Base-by-base conservation (phyloP, 2,888 invertebrate species). In the Ommatoiulus sabulosus region DNA sequence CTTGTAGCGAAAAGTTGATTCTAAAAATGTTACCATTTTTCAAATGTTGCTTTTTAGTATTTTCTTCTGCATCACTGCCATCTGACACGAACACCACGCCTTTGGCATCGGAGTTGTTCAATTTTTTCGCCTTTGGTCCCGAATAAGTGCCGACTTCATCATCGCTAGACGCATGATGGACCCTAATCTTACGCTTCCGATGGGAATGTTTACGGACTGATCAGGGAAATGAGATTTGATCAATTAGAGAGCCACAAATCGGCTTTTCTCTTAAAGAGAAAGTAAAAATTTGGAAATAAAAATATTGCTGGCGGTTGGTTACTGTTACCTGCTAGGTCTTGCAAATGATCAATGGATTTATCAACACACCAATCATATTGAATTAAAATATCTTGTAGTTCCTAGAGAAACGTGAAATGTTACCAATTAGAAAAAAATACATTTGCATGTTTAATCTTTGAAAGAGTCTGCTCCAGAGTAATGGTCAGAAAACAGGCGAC, bases 361-460 rank as follows among this genome's bases (percentile, higher is more conserved):
- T 88, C 85, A 12, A 84, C 20, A 10, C 44, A 84, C 88, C 88
- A 88, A 46, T 48, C 84, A 17, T 80, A 24, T 8, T 44, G n/a
- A 15, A 88, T 84, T 43, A 88, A 48, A 15, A 84, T 15, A 84
- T 88, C 88, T 84, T 88, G 88, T n/a, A 84, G 17, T 17, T 88
- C 88, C 88, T 88, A 84, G 24, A 87, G 20, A 46, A 48, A 87
- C n/a, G 15, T 48, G 10, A 44, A 48, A n/a, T 87, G 8, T 35
- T 17, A 46, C 7, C 20, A 80, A 80, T 20, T 6, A 20, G 80
- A n/a, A n/a, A n/a, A n/a, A n/a, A n/a, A n/a, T n/a, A n/a, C n/a
- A n/a, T n/a, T n/a, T n/a, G n/a, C n/a, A n/a, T n/a, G n/a, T n/a
- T n/a, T n/a, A n/a, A n/a, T n/a, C n/a, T n/a, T n/a, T n/a, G n/a